Evolutionary conservation across 2,888 invertebrate genomes (phyloP).

Genomic region (Apamea crenata): DNA sequence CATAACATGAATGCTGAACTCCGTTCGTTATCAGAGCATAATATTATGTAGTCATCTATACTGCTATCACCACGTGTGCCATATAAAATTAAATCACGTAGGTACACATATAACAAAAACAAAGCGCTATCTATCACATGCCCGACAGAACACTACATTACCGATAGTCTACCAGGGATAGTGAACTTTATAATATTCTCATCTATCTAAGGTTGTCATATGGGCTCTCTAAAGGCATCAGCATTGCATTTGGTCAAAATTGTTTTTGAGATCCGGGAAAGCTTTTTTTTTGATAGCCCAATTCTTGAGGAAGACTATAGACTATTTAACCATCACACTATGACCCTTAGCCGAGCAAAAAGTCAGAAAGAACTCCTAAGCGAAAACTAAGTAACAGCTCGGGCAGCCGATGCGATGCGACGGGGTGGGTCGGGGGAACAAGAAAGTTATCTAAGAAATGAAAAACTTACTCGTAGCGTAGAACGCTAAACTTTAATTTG

Average conservation of each 20-base stretch:
- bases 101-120: constrained; percentile 8
- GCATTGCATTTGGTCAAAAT: not conserved
- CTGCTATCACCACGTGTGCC: constrained; percentile 38
- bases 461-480: not conserved
- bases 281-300: not conserved
- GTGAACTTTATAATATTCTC: constrained; percentile 23
- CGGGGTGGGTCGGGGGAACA: too few species aligned
- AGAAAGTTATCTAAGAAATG: not conserved
- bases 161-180: constrained; percentile 33
- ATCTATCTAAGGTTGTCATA: not conserved
- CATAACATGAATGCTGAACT: constrained; percentile 20
- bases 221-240: not conserved
- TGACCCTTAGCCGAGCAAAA: too few species aligned
- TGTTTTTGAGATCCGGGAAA: not conserved
- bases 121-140: constrained; percentile 46
- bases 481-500: not conserved
- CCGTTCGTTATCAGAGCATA: constrained; percentile 14
- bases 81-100: constrained; percentile 40
- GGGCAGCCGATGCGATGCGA: too few species aligned
- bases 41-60: not conserved
- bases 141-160: constrained; percentile 28
- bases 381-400: too few species aligned
- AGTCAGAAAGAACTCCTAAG: too few species aligned
- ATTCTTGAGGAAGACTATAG: too few species aligned
- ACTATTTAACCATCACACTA: too few species aligned